Percentiles rank a stretch among this genome's conserved stretches.
phyloP scores from a whole-genome alignment of 2,113 vertebrate species.

The Indicator indicator region DNA sequence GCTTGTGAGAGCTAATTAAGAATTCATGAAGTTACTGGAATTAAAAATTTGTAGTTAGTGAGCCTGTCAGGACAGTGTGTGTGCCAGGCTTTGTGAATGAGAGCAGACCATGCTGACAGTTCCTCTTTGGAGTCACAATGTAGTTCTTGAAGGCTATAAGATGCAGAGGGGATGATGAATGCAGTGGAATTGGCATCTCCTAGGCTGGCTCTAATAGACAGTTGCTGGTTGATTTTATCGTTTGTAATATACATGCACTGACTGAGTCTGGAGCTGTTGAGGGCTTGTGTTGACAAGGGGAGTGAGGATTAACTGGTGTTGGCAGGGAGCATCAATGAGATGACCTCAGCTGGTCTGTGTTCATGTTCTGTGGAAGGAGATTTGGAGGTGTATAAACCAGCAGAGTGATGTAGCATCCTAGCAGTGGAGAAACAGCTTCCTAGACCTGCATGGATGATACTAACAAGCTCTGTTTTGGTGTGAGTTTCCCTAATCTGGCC shows the following conservation, averaged over 20 bases:
- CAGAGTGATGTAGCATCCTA: neutral
- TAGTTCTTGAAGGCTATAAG: neutral
- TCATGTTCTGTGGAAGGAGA: neutral
- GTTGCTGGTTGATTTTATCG: fast-evolving
- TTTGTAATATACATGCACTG: neutral
- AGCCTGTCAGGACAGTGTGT: neutral
- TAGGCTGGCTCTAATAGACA: neutral
- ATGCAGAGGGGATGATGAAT: neutral
- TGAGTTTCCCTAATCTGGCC: neutral
- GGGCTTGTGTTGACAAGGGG: neutral
- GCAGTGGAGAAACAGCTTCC: neutral
- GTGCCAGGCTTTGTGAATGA: neutral
- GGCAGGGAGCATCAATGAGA: neutral
- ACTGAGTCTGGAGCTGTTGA: neutral
- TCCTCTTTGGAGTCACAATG: neutral
- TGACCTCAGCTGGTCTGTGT: neutral
- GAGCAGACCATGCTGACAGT: neutral
- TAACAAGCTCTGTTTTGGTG: neutral
- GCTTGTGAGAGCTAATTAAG: neutral
- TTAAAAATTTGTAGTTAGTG: neutral
- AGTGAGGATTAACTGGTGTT: neutral
- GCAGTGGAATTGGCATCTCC: neutral
- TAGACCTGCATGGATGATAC: neutral
- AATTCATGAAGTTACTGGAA: neutral
- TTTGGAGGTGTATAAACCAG: neutral